Evolutionary conservation across 2,797 vertebrate genomes (phyloP), one percentile per base, ranked within the genome.

Genomic region (Ctenochaetus hawaiiensis): DNA sequence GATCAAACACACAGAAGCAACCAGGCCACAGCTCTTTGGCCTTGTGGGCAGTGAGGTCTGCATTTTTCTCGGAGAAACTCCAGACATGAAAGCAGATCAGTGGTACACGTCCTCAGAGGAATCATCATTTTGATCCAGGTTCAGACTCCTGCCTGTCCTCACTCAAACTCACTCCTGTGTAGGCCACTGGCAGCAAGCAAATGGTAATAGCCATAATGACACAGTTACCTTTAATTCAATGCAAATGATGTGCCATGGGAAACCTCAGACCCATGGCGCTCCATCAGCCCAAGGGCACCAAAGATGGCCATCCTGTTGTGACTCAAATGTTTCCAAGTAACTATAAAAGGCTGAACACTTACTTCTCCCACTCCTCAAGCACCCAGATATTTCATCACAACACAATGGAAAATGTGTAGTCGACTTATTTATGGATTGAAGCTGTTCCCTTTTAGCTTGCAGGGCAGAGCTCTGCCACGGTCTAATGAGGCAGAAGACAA

Each of bases 401-500:
- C 77, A 77, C 79, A 89, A 83, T 78, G 37, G 61, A 73, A 75
- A 75, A 87, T 78, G 79, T 83, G 57, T 60, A 72, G 84, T 73
- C 37, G 20, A 60, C 78, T 89, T 85, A 85, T 89, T 89, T 90
- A 90, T 90, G 80, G 88, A 90, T 89, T 78, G 63, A 78, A 30
- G 23, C 63, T 57, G 75, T 81, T 89, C 77, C 67, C 77, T 85
- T 86, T 86, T 78, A 90, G 86, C 86, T 90, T 80, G 74, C 77
- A 48, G 81, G 88, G 79, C 82, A 91, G 82, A 85, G 83, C 86
- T 84, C 64, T 67, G 84, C 81, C 71, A 88, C 23, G 81, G 83
- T 88, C 83, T 92, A 93, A 93, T 93, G 90, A 93, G 87, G 90
- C 88, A 83, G 80, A 68, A 90, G 90, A 90, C 89, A 86, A 87